These are phyloP conservation scores for Notechis scutatus DNA, from an alignment of 2,113 vertebrate genomes.

Conservation along the genomic window DNA sequence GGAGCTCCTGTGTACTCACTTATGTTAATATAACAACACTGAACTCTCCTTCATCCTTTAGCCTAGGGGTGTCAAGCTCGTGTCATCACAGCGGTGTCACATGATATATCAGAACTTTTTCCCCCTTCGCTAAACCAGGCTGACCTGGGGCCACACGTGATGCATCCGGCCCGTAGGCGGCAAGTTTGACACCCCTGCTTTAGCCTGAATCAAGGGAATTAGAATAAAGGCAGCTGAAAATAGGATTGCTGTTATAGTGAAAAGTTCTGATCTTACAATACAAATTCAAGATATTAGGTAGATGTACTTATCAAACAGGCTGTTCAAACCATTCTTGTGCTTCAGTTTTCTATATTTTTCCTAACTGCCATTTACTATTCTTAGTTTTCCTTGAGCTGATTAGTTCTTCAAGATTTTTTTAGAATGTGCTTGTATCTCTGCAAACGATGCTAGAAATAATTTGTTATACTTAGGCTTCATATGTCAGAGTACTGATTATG, in stretches of 20 bases:
- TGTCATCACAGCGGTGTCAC: too few relatives aligned
- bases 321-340: background rate
- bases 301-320: background rate
- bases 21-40: background rate
- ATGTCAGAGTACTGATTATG: background rate
- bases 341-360: background rate
- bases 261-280: background rate
- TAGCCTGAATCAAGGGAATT: background rate
- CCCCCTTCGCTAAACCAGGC: too few relatives aligned
- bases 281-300: background rate
- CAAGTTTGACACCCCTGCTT: background rate
- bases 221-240: background rate
- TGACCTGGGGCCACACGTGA: too few relatives aligned
- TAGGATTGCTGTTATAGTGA: background rate
- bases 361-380: background rate
- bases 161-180: too few relatives aligned
- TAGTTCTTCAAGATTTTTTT: background rate
- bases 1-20: background rate
- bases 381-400: background rate
- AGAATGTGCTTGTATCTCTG: background rate
- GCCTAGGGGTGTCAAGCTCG: too few relatives aligned
- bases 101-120: too few relatives aligned
- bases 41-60: background rate
- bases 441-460: background rate
- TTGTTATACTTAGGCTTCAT: background rate